Conservation (phyloP, 1,140 invertebrate species). For the Thalassaphorura encarpata region DNA sequence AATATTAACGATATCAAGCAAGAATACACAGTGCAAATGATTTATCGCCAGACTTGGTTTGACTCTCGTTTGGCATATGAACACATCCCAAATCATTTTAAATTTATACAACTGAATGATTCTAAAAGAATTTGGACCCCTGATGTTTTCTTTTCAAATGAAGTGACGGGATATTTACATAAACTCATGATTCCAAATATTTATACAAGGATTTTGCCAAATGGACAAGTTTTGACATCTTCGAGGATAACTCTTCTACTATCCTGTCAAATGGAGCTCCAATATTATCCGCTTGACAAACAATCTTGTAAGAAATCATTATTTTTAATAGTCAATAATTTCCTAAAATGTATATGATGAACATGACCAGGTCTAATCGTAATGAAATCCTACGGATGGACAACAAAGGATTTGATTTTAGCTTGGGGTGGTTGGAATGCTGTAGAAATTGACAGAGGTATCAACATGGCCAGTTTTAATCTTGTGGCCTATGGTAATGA, state of each 20-base stretch:
- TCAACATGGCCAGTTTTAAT: slow-evolving; percentile 40
- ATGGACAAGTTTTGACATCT: slow-evolving; percentile 43
- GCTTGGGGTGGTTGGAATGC: slow-evolving; percentile 36
- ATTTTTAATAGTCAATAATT: too few species aligned
- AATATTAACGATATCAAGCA: slow-evolving; percentile 10
- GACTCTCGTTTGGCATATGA: slow-evolving; percentile 3
- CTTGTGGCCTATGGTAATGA: slow-evolving; percentile 37
- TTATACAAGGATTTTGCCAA: slow-evolving; percentile 41
- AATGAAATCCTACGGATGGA: slow-evolving; percentile 41
- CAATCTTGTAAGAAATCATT: slow-evolving; percentile 39
- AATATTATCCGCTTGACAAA: slow-evolving; percentile 42
- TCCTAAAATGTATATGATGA: too few species aligned
- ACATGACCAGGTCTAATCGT: slow-evolving; percentile 36
- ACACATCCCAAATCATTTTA: slow-evolving; percentile 27
- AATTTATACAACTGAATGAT: slow-evolving; percentile 38
- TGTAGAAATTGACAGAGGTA: slow-evolving; percentile 35
- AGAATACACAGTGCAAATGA: slow-evolving; percentile 9
- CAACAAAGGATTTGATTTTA: slow-evolving; percentile 36
- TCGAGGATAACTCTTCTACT: slow-evolving; percentile 39
- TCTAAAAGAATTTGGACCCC: slow-evolving; percentile 43
- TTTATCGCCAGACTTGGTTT: slow-evolving; percentile 11
- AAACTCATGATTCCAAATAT: slow-evolving; percentile 40
- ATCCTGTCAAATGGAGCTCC: slow-evolving; percentile 43
- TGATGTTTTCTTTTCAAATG: slow-evolving; percentile 45
- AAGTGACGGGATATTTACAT: slow-evolving; percentile 43